Evolutionary conservation across 2,113 vertebrate species (phyloP), one percentile per base, ranked within the genome.

Genomic region (Rhabdomys dilectus): DNA sequence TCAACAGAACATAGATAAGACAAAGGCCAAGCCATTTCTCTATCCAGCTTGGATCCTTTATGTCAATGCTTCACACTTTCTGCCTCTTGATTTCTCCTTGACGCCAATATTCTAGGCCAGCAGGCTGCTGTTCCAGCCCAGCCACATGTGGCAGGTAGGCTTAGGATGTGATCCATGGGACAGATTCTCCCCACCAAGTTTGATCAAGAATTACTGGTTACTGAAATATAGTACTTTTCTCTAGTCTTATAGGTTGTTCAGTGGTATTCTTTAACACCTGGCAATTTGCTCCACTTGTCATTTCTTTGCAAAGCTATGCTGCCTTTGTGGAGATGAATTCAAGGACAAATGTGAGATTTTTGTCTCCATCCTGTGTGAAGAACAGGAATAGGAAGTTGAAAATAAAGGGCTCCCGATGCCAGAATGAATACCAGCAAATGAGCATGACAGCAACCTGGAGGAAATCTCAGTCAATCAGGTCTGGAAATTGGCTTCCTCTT

Each of bases 381-480:
- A 56, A 36, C 81, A 89, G 29, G 51, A 39, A 22, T 2, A 48
- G 13, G 21, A 81, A 73, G 76, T 51, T 86, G 81, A 93, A 93
- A 92, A 91, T 36, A 62, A 81, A 96, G 31, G 29, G 5, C 13
- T 90, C 66, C 5, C 3, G 7, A n/a, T 31, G 12, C 39, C 26
- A 22, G 90, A 15, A 42, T 48, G 39, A 93, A 9, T 22, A 5
- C 64, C 66, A 26, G 11, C 16, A 93, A 85, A 72, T 16, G 16
- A 90, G 26, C 13, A 21, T 34, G n/a, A 81, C 24, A 21, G 48
- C 11, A 13, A 36, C 16, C 53, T 53, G 24, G n/a, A 85, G 85
- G 72, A 85, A 96, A 92, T 88, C 85, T 96, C 93, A 95, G 58
- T 82, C 66, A 96, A 68, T 95, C 94, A 95, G 72, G 4, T 91